Base-by-base conservation (phyloP, 2,888 invertebrate genomes). In the Bombyx huttoni region DNA sequence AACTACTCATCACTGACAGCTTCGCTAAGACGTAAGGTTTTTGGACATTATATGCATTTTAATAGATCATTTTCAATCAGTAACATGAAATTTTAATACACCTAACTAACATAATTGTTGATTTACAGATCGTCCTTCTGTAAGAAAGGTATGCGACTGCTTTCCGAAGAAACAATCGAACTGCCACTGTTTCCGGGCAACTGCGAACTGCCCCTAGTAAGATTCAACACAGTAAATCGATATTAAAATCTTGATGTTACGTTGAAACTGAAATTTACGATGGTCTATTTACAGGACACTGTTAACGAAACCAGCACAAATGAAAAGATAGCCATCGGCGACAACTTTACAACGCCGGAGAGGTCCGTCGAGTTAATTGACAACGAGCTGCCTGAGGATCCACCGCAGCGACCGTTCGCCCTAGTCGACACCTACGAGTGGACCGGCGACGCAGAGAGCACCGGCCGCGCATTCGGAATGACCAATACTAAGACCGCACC, bases 1-100 rank as follows among this genome's bases (percentile, higher is more conserved):
- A 95, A 76, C 90, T 97, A 24, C 92, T 94, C 51, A 89, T 97
- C 13, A 93, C 93, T 48, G 96, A 96, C 72, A 96, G 96, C 73
- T 95, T 94, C 69, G 95, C 96, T 12, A 93, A 94, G 70, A 92
- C 91, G 93, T 93, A 70, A 83, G 85, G 70, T 8, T 10, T 3
- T 10, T 24, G 24, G 5, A 24, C 24, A 24, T 24, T 2, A 24
- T 24, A 24, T 5, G 24, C 24, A 24, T 24, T 24, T 3, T 24
- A 24, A 24, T 5, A 24, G 1, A 24, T 24, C 1, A 24, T 24
- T 24, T 24, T 5, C 5, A 24, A 24, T 24, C 24, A 24, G 24
- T 1, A 24, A 24, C 24, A 24, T 24, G 24, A 24, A 24, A 24
- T 24, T 24, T 24, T 24, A 24, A 24, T 24, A 24, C 0, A 24